A percentile compares a stretch with the other conserved stretches of the same genome.
phyloP scores from a whole-genome alignment of 2,797 vertebrate genomes.

The Acrossocheilus fasciatus region DNA sequence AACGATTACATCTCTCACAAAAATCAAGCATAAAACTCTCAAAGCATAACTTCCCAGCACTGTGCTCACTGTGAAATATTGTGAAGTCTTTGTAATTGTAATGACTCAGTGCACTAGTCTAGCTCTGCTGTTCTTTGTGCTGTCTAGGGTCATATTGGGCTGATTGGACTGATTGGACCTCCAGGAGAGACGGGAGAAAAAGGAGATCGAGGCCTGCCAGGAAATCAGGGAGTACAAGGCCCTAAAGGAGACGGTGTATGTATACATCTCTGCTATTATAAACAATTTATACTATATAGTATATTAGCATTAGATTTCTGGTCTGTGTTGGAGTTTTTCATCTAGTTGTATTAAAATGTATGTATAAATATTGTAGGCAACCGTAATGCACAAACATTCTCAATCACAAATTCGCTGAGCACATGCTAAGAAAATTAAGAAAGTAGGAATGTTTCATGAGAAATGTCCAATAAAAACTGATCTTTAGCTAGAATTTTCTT shows the following conservation, averaged over 20 bases:
- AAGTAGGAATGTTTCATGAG: background rate
- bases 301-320: background rate
- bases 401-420: background rate
- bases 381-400: background rate
- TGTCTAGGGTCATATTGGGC: slow-evolving; percentile 87
- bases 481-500: background rate
- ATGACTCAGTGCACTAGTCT: background rate
- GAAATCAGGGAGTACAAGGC: slow-evolving; percentile 84
- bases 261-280: background rate
- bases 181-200: slow-evolving; percentile 93
- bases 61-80: background rate
- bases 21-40: background rate
- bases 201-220: slow-evolving; percentile 89
- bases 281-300: background rate
- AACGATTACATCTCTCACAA: background rate
- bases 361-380: background rate
- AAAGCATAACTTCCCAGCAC: background rate
- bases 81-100: background rate
- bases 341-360: background rate
- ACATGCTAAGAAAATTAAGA: background rate
- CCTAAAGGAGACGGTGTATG: slow-evolving; percentile 83
- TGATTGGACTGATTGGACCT: slow-evolving; percentile 90
- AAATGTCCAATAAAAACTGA: background rate
- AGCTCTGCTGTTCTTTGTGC: slow-evolving; percentile 46
- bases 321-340: background rate